Percentiles rank a stretch among this genome's conserved stretches.
Conservation (phyloP, 2,797 vertebrate species). For the Capromys pilorides region DNA sequence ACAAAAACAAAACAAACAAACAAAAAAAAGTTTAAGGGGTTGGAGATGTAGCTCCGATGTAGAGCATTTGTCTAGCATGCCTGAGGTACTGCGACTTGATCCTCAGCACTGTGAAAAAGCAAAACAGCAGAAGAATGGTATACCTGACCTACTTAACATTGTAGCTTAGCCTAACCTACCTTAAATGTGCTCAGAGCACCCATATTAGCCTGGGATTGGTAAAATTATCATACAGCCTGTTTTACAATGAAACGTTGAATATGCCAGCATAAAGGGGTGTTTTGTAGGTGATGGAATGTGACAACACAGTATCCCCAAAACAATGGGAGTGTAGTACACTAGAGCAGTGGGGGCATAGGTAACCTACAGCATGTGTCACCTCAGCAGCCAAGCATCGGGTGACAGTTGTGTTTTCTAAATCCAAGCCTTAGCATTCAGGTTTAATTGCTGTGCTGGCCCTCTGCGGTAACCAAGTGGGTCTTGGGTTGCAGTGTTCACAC, state of each 20-base stretch:
- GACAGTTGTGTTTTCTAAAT: neutral
- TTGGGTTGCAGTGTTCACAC: neutral
- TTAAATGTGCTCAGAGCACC: neutral
- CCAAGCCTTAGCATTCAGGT: neutral
- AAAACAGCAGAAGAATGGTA: neutral
- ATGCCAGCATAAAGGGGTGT: neutral
- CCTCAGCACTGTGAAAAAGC: neutral
- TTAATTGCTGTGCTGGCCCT: neutral
- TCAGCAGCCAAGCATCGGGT: neutral
- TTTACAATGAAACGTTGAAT: neutral
- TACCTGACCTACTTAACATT: neutral
- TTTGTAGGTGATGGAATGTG: neutral
- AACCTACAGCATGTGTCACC: neutral
- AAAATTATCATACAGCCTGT: neutral
- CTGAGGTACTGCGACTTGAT: neutral
- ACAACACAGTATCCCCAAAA: neutral
- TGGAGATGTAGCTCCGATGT: neutral
- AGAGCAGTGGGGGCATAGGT: neutral
- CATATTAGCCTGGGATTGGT: neutral
- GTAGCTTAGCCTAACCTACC: neutral
- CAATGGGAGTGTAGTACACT: neutral
- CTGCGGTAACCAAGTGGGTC: neutral
- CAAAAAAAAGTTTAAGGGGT: too few species aligned
- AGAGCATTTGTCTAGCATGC: neutral
- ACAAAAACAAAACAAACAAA: too few species aligned